These are phyloP conservation scores for Brachionichthys hirsutus DNA, from an alignment of 2,113 vertebrate genomes.

Conservation along the genomic window DNA sequence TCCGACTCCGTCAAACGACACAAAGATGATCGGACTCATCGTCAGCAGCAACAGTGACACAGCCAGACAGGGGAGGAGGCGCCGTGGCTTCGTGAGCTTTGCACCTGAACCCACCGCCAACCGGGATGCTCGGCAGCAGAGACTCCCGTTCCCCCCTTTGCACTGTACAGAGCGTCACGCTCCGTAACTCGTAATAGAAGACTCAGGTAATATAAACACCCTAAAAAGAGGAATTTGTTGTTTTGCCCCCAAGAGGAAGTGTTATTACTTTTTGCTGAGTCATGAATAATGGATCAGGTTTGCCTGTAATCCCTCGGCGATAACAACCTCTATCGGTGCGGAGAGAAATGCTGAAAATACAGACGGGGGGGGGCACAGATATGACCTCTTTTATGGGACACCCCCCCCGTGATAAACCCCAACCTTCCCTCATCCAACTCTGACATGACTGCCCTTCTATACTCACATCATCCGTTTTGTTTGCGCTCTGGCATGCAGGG, in stretches of 20 bases:
- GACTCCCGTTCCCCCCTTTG: too few species aligned
- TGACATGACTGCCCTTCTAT: conserved; percentile 6
- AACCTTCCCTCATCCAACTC: conserved; percentile 6
- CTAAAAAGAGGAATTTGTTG: conserved; percentile 31
- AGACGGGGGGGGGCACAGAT: conserved; percentile 2
- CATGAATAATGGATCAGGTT: conserved; percentile 67
- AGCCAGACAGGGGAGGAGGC: too few species aligned
- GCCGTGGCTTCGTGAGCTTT: too few species aligned
- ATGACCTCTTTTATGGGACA: conserved; percentile 23
- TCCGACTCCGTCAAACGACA: too few species aligned
- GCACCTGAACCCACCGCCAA: too few species aligned
- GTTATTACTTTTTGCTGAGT: conserved; percentile 67
- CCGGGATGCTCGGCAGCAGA: too few species aligned
- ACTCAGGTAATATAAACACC: conserved; percentile 11
- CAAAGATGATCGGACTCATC: too few species aligned
- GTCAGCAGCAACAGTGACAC: too few species aligned
- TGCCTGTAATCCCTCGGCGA: conserved; percentile 51
- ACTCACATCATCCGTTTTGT: conserved; percentile 19
- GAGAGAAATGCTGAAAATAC: conserved; percentile 24
- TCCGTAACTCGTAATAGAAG: too few species aligned
- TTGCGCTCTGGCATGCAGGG: conserved; percentile 7
- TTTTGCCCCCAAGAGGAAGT: conserved; percentile 29
- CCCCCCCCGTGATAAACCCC: neutral
- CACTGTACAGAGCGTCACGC: too few species aligned
- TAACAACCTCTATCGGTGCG: conserved; percentile 31